Evolutionary conservation across 2,888 invertebrate species (phyloP), one percentile per base, ranked within the genome.

Genomic region (Himalopsyche anomala): DNA sequence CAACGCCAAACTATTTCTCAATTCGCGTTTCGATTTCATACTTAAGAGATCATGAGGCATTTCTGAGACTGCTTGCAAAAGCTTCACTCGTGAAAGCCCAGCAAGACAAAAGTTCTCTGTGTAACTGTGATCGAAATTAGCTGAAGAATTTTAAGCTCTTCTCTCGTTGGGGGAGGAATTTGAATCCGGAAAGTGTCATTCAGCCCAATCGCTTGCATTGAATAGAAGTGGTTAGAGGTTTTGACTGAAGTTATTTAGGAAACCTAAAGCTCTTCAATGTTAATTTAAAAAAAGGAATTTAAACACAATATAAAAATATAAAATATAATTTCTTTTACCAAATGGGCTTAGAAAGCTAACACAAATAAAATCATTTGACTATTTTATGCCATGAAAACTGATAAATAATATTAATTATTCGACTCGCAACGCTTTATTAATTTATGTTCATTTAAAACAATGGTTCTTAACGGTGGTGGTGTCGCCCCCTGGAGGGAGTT

Each of bases 1-100:
- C 36, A 36, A 36, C 36, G 74, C 38, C 38, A 74, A 74, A 74
- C 74, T 74, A 74, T 74, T 74, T 74, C 36, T 38, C 15, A 38
- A 74, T 74, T 38, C 12, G 36, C 74, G 12, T 74, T 74, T 74
- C 74, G 74, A 74, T 74, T 74, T 38, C 74, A 38, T 74, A 74
- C 74, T 74, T 74, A 74, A 74, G 38, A 74, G 74, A 74, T 74
- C 74, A 74, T 38, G 74, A 74, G 74, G 74, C 38, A 74, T 74
- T 74, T 74, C 74, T 74, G 74, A 74, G 74, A 74, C 74, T 38
- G 74, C 74, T 74, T 74, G 38, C 28, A 36, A 74, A 38, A 74
- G 74, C 74, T 74, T 74, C 38, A 74, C 74, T 74, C 36, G 74
- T 38, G 38, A 74, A 69, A 36, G 69, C 69, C 12, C 69, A 36